Conservation (phyloP, 37 sponge, comb jelly and placozoan genomes). For the Dysidea cf. avara region DNA sequence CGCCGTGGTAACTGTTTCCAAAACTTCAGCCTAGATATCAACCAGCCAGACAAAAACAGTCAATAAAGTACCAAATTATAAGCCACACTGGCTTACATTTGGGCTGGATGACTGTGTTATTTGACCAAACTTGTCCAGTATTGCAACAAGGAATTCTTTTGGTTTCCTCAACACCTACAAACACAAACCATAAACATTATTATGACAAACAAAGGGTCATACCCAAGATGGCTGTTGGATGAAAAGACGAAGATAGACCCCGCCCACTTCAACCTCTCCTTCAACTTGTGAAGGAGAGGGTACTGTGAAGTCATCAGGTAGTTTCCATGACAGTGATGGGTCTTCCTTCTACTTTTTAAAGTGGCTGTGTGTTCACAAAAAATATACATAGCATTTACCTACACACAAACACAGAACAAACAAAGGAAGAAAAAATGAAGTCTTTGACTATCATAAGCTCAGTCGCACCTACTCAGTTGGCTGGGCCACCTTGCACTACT, state of each 20-base stretch:
- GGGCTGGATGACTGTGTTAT: conserved; percentile 69
- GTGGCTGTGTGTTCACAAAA: conserved; percentile 25
- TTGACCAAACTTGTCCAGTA: conserved; percentile 81
- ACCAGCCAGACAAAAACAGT: too few relatives aligned
- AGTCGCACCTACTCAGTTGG: too few relatives aligned
- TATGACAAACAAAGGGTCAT: not conserved
- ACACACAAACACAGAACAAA: not conserved
- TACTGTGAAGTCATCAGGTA: conserved; percentile 94
- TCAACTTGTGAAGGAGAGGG: conserved; percentile 89
- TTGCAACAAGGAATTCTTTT: conserved; percentile 91
- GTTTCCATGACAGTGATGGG: conserved; percentile 74
- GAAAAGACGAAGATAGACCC: conserved; percentile 93
- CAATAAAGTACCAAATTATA: not conserved
- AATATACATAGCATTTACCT: not conserved
- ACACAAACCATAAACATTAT: not conserved
- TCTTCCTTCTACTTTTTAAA: conserved; percentile 76
- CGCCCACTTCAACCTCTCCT: conserved; percentile 97
- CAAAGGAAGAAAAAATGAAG: too few relatives aligned
- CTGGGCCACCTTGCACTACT: too few relatives aligned
- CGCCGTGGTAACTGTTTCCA: conserved; percentile 93
- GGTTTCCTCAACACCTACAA: conserved; percentile 84
- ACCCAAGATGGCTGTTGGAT: conserved; percentile 95
- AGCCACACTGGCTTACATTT: conserved; percentile 47
- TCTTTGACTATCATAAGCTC: too few relatives aligned
- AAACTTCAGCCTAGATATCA: conserved; percentile 72